A percentile compares a stretch with the other conserved stretches of the same genome.
Conservation (phyloP, 2,888 invertebrate genomes). For the Adela reaumurella region DNA sequence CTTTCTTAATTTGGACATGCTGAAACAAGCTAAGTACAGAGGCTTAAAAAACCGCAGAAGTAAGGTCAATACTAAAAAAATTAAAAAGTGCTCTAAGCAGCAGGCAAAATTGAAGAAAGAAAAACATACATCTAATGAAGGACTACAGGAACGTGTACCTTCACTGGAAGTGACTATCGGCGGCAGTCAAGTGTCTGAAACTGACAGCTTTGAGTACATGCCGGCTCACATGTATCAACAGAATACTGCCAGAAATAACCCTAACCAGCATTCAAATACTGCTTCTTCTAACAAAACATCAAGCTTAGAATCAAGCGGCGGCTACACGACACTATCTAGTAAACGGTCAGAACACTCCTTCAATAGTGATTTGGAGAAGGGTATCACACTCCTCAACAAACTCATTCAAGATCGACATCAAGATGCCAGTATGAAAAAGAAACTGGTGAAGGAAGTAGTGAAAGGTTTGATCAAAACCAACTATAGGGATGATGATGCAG, state of each 20-base stretch:
- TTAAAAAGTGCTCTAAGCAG: background rate
- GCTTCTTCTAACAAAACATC: slow-evolving; percentile 34
- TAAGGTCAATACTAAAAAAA: background rate
- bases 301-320: slow-evolving; percentile 41
- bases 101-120: slow-evolving; percentile 18
- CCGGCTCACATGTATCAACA: slow-evolving; percentile 57
- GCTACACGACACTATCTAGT: slow-evolving; percentile 37
- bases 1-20: background rate
- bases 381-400: slow-evolving; percentile 56
- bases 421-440: slow-evolving; percentile 57
- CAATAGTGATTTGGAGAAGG: slow-evolving; percentile 59
- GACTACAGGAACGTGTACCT: slow-evolving; percentile 26
- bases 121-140: slow-evolving; percentile 17
- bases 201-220: slow-evolving; percentile 67
- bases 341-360: slow-evolving; percentile 40
- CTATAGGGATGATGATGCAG: slow-evolving; percentile 57
- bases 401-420: slow-evolving; percentile 58
- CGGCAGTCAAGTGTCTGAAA: slow-evolving; percentile 47
- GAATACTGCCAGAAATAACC: slow-evolving; percentile 15
- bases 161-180: slow-evolving; percentile 15
- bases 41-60: background rate
- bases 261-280: slow-evolving; percentile 4
- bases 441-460: slow-evolving; percentile 62
- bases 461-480: slow-evolving; percentile 56
- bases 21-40: background rate